Evolutionary conservation across 2,888 invertebrate species (phyloP), one percentile per base, ranked within the genome.

Genomic region (Scaptomyza reducta): DNA sequence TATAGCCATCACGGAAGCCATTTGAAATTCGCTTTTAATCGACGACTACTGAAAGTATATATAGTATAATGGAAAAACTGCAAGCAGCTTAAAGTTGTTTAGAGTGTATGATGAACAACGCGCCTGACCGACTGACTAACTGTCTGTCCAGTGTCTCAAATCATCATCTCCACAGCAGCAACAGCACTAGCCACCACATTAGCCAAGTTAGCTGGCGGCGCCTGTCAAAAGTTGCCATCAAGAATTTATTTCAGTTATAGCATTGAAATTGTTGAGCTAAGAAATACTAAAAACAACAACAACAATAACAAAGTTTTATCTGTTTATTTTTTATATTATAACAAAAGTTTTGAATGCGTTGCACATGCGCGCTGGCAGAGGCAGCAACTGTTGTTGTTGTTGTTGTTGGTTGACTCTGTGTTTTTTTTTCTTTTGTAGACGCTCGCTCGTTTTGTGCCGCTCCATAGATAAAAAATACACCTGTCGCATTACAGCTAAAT

Each of bases 401-500:
- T 45, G 51, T 2, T n/a, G n/a, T n/a, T n/a, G n/a, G n/a, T n/a
- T n/a, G n/a, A n/a, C n/a, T n/a, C 22, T 22, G 22, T 22, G n/a
- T 22, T 22, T 49, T 33, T 22, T 6, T 35, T 35, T 22, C 38
- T 35, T 27, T 29, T 57, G 22, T 29, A 35, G 63, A 47, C 60
- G 64, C 70, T 29, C 49, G 80, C 65, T 84, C 80, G 76, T 74
- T 82, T 84, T 70, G 74, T 86, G 84, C 82, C 79, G 80, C 68
- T 85, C 79, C 88, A 89, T 87, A 89, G 86, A 85, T 85, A 85
- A 88, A 85, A 85, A 90, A 90, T 90, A 90, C 90, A 90, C 90
- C 90, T 90, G 90, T 90, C 90, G 90, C 90, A 90, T 90, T 90
- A 90, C 90, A 87, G 88, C 81, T 84, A 89, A 90, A 90, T 90